phyloP scores from a whole-genome alignment of 2,888 invertebrate species.

The Clistopyga incitator region DNA sequence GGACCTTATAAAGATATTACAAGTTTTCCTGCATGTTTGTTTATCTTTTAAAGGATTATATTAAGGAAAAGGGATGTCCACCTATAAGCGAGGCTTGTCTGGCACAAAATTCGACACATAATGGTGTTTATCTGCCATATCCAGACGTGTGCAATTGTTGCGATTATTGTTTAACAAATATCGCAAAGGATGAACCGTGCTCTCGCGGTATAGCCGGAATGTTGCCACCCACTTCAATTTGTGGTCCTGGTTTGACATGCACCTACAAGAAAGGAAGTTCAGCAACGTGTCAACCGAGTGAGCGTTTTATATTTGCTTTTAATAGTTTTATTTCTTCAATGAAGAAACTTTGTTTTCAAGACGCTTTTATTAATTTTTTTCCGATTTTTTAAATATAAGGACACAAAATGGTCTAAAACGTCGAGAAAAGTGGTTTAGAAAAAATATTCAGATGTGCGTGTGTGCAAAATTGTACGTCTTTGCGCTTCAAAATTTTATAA shows the following conservation, averaged over 20 bases:
- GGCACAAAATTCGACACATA: slow-evolving; percentile 86
- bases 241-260: slow-evolving; percentile 87
- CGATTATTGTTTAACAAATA: slow-evolving; percentile 86
- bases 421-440: too few relatives aligned
- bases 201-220: slow-evolving; percentile 85
- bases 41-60: slow-evolving; percentile 64
- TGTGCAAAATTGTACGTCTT: too few relatives aligned
- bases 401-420: too few relatives aligned
- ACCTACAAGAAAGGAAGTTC: slow-evolving; percentile 77
- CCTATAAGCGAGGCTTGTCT: slow-evolving; percentile 84
- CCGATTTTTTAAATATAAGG: too few relatives aligned
- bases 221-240: slow-evolving; percentile 86
- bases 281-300: slow-evolving; percentile 85
- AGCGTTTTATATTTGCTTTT: slow-evolving; percentile 69
- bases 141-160: slow-evolving; percentile 89
- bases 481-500: too few relatives aligned
- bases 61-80: slow-evolving; percentile 81
- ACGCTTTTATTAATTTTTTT: too few relatives aligned
- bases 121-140: slow-evolving; percentile 86
- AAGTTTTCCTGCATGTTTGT: neutral
- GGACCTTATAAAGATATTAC: neutral
- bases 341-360: too few relatives aligned
- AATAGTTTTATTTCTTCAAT: neutral
- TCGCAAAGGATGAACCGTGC: slow-evolving; percentile 85
- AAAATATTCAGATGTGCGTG: too few relatives aligned